Conservation (phyloP, 2,113 vertebrate species). For the Otocyon megalotis region DNA sequence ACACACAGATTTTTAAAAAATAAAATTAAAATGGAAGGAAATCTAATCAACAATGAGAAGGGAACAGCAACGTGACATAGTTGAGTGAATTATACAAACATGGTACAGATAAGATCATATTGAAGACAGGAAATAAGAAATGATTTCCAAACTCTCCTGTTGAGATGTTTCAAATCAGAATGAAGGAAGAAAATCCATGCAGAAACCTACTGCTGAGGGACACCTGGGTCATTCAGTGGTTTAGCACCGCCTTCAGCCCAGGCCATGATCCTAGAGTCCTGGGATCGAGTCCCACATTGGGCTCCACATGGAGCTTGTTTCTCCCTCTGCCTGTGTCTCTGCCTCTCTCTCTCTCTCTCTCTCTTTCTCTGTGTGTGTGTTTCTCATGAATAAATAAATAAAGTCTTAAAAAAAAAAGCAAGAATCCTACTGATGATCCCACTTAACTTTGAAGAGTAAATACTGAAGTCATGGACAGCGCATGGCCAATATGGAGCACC, state of each 20-base stretch:
- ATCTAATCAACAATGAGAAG: neutral
- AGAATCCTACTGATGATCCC: neutral
- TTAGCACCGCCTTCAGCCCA: no score
- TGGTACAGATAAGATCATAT: neutral
- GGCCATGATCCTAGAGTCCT: no score
- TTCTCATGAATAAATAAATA: no score
- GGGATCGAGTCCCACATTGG: no score
- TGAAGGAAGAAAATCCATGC: neutral
- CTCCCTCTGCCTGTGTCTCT: no score
- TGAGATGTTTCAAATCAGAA: neutral
- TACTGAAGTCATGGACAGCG: rapidly evolving
- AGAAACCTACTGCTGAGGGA: neutral
- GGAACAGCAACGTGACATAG: neutral
- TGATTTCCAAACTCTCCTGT: neutral
- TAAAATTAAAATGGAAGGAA: neutral
- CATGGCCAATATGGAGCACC: neutral
- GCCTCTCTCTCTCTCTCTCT: no score
- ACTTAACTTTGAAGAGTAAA: neutral
- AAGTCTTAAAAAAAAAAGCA: no score
- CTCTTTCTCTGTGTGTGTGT: no score
- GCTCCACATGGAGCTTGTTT: no score
- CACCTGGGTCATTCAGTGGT: no score
- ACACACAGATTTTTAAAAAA: neutral
- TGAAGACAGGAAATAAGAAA: neutral
- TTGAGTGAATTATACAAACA: neutral